These are phyloP conservation scores for Psilopsiagon aymara DNA, from an alignment of 2,113 vertebrate genomes.

Conservation along the genomic window DNA sequence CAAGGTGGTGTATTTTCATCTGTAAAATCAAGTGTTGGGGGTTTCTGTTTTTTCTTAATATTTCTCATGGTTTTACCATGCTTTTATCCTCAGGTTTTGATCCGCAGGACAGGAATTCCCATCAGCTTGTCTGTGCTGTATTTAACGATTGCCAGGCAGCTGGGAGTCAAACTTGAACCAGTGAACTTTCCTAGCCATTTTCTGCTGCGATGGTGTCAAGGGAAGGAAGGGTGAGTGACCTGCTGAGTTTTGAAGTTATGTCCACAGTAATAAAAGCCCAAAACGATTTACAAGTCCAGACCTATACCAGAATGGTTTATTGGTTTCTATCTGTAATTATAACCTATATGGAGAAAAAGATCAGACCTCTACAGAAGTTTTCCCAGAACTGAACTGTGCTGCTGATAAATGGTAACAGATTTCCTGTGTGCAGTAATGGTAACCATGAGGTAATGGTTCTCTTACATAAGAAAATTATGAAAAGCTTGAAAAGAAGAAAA, in stretches of 20 bases:
- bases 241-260: neutral
- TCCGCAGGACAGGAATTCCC: constrained; percentile 91
- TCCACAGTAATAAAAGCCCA: neutral
- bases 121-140: constrained; percentile 97
- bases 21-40: neutral
- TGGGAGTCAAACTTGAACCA: constrained; percentile 91
- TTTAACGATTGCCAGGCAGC: constrained; percentile 87
- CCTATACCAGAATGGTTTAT: neutral
- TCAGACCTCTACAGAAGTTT: neutral
- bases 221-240: constrained; percentile 80
- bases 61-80: neutral
- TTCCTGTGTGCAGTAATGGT: neutral
- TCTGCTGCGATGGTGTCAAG: constrained; percentile 93
- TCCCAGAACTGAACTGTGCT: neutral
- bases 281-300: neutral
- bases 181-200: constrained; percentile 99
- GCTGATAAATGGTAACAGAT: neutral
- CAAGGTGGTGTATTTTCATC: neutral
- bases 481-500: neutral
- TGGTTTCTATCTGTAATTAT: neutral
- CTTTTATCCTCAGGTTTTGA: constrained; percentile 82
- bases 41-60: neutral
- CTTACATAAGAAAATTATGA: neutral
- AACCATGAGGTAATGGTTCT: neutral
- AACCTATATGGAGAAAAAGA: neutral